Evolutionary conservation across 2,888 invertebrate species (phyloP), one percentile per base, ranked within the genome.

Genomic region (Caenorhabditis sp.): DNA sequence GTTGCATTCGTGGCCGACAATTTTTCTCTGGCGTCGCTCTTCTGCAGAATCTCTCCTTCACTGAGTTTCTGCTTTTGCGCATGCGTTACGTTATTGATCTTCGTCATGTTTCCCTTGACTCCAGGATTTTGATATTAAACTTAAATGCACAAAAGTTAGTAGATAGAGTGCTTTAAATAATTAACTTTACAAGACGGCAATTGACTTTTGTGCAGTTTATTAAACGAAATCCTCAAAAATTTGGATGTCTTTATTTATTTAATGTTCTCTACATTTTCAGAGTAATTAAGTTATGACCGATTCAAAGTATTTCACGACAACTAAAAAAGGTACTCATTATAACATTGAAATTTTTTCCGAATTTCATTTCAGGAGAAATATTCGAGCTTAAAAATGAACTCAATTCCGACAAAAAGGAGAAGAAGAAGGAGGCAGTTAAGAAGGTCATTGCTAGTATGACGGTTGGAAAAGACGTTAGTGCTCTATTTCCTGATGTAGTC

Each of bases 381-480:
- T 99, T 98, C 93, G 99, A 99, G 93, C 94, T 99, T 70, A 99
- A 99, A 93, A 97, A 97, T 6, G 99, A 99, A 93, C 94, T 99
- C 71, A 99, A 99, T 93, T 98, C 97, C 94, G 99, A 99, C 92
- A 99, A 98, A 93, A 99, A 99, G 91, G 98, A 99, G 92, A 98
- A 99, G 94, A 98, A 98, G 93, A 96, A 98, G 92, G 99, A 99
- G 93, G 99, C 99, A 62, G 98, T 99, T 0, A 99, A 99, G 93
- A 99, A 99, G 94, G 98, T 97, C 93, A 99, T 99, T 92, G 99
- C 99, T 26, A 97, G 97, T 82, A 99, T 99, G 99, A 99, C 99
- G 6, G 99, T 99, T 24, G 99, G 99, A 67, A 99, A 99, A 94
- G 99, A 99, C 94, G 99, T 99, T 89, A 93, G 93, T 89, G 97